Base-by-base conservation (phyloP, 2,888 invertebrate genomes). In the Aphelenchoides bicaudatus region DNA sequence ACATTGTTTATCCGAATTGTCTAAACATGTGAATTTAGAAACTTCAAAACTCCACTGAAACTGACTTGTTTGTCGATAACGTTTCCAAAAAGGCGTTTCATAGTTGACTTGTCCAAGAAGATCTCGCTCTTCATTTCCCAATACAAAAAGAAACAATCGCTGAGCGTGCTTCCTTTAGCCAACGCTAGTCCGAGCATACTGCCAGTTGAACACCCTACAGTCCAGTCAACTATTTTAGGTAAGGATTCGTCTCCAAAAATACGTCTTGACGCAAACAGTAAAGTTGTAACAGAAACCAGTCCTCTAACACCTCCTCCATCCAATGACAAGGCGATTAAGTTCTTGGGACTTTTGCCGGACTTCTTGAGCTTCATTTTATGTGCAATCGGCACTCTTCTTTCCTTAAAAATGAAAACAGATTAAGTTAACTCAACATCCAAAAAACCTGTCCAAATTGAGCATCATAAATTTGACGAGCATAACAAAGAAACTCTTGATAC, bases 71-170 rank as follows among this genome's bases (percentile, higher is more conserved):
- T 56, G 25, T 59, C 61, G 19, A 71, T 72, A 57, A 72, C 74
- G 56, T 73, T 72, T 30, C 74, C 72, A 23, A 74, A 63, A 6
- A 74, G 65, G 27, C 74, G 54, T 43, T 71, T 61, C 61, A 74
- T 64, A 1, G 74, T 73, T 23, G 67, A 65, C 38, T 72, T 73
- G 48, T 72, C 70, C 13, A 74, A 50, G 46, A 74, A 74, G 29
- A 74, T 74, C 58, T 70, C 61, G 27, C 57, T 48, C 50, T 74
- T 74, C 74, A 74, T 74, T 43, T 74, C 69, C 74, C 74, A 74
- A 47, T 74, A 29, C 63, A 61, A 31, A 31, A 61, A 61, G 34
- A 61, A 61, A 23, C 55, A 57, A 16, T 61, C 62, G 8, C 56
- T 64, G 16, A 74, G 66, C 5, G 67, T 57, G 10, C 59, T 57